phyloP scores from a whole-genome alignment of 1,140 invertebrate genomes.

The Diachasmimorpha longicaudata region DNA sequence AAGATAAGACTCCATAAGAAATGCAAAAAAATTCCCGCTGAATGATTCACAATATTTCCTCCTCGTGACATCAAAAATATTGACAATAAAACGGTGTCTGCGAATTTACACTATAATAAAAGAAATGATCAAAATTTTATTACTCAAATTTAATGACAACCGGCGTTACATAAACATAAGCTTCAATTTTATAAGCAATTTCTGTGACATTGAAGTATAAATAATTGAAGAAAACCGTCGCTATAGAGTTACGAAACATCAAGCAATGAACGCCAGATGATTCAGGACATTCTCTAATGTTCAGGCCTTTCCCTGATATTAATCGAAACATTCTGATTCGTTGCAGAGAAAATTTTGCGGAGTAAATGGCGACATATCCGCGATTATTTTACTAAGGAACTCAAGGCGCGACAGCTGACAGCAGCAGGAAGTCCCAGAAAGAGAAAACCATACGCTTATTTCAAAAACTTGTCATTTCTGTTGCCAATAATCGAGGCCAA shows the following conservation, averaged over 20 bases:
- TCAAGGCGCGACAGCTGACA: constrained; percentile 45
- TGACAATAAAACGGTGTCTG: too few species aligned
- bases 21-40: background rate
- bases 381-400: constrained; percentile 57
- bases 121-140: too few species aligned
- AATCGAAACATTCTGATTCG: background rate
- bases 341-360: constrained; percentile 52
- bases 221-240: background rate
- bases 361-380: constrained; percentile 57
- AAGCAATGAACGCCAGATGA: background rate
- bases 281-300: constrained; percentile 13
- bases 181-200: background rate
- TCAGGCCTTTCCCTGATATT: background rate
- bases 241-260: background rate
- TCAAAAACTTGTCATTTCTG: constrained; percentile 50
- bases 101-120: too few species aligned
- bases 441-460: constrained; percentile 53
- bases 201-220: background rate
- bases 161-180: too few species aligned
- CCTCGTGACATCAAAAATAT: too few species aligned
- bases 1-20: background rate
- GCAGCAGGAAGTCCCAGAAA: constrained; percentile 38
- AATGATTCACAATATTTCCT: too few species aligned
- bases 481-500: constrained; percentile 51
- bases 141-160: too few species aligned